These are phyloP conservation scores for Onychomys torridus DNA, from an alignment of 2,797 vertebrate species.

Conservation along the genomic window DNA sequence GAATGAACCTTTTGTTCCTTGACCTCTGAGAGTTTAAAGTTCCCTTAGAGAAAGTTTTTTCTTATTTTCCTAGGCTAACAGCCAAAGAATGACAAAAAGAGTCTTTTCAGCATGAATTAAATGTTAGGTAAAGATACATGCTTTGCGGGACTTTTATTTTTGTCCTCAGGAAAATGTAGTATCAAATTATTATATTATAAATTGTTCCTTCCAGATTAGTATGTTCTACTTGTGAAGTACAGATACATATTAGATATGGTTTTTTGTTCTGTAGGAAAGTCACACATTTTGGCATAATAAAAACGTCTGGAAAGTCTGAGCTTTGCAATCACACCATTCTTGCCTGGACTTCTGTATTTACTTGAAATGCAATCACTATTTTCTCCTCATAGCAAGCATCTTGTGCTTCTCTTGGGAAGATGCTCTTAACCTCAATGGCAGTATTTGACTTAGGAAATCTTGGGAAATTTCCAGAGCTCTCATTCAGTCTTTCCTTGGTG, in stretches of 20 bases:
- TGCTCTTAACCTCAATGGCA: neutral
- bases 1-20: neutral
- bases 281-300: neutral
- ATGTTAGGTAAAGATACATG: neutral
- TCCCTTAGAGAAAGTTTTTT: conserved; percentile 20
- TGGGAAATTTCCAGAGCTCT: neutral
- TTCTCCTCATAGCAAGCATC: neutral
- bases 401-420: neutral
- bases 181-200: neutral
- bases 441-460: neutral
- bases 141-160: neutral
- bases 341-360: neutral
- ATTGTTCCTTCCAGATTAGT: neutral
- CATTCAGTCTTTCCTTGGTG: neutral
- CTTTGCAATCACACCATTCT: neutral
- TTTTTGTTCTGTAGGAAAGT: neutral
- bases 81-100: neutral
- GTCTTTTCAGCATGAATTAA: neutral
- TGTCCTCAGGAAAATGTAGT: neutral
- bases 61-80: conserved; percentile 37
- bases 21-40: neutral
- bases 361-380: neutral
- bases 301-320: neutral
- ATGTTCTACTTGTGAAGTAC: neutral
- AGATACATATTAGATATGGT: rapidly evolving